A percentile compares a stretch with the other conserved stretches of the same genome.
Evolutionary conservation across 2,113 vertebrate genomes (phyloP).

Genomic region (Manacus vitellinus): DNA sequence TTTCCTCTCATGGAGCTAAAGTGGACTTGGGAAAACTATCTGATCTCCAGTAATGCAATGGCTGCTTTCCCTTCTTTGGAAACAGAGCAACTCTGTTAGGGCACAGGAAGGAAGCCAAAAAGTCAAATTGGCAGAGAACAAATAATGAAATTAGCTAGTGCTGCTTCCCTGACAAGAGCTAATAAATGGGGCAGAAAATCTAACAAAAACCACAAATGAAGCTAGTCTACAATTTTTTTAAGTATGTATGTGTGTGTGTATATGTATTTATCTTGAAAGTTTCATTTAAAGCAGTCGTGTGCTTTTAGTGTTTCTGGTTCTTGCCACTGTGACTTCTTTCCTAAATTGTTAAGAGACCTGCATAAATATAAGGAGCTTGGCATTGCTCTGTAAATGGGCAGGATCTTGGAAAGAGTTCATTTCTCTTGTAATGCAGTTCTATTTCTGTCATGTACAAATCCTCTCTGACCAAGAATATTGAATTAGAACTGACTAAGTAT

Average conservation of each 20-base stretch:
- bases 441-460: slow-evolving; percentile 50
- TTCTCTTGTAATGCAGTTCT: slow-evolving; percentile 40
- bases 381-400: slow-evolving; percentile 22
- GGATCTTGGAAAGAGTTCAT: slow-evolving; percentile 21
- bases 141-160: slow-evolving; percentile 47
- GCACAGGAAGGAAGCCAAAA: slow-evolving; percentile 50
- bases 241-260: neutral
- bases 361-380: slow-evolving; percentile 10
- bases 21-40: neutral
- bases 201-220: neutral
- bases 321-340: neutral
- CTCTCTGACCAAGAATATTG: slow-evolving; percentile 45
- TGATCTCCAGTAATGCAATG: neutral
- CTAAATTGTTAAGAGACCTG: neutral
- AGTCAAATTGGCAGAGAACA: slow-evolving; percentile 52
- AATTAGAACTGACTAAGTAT: slow-evolving; percentile 19
- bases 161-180: neutral
- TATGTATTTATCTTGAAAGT: neutral
- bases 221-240: neutral
- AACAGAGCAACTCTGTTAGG: slow-evolving; percentile 33
- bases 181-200: slow-evolving; percentile 50
- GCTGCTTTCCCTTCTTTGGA: slow-evolving; percentile 55
- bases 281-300: neutral
- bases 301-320: neutral
- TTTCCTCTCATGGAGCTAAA: neutral